Evolutionary conservation across 35 echinoderm and acorn worm genomes (phyloP), one percentile per base, ranked within the genome.

Genomic region (Lytechinus pictus): DNA sequence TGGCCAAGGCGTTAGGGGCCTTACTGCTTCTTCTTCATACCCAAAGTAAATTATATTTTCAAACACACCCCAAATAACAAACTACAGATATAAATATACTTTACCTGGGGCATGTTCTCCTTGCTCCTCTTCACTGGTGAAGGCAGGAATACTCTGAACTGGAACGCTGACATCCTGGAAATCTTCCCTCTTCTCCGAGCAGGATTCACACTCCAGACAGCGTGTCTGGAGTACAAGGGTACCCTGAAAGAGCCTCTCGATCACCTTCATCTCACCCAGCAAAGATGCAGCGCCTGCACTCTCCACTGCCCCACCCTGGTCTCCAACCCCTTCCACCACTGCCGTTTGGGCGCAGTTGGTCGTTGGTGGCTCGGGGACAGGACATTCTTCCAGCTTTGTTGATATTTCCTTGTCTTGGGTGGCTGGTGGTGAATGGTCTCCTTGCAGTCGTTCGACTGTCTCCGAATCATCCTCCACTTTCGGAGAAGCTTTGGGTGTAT

Each of bases 121-220:
- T 44, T 96, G 94, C 13, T 96, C 98, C 3, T 90, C 55, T 28
- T 86, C 90, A 55, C 11, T 95, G 54, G 14, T 95, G 71, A 16
- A 21, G 60, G 94, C 92, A 28, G 94, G 92, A 27, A 95, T 72
- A 71, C 96, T 94, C 29, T 97, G 97, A 9, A 99, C 97, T 7
- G 98, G 97, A 5, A 99, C 95, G 28, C 98, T 98, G 86, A 99
- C 95, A 19, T 99, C 98, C 54, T 99, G 98, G 86, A 99, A 99
- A 10, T 97, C 98, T 51, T 99, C 98, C 55, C 96, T 94, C 14
- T 97, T 96, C 92, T 99, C 98, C 28, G 96, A 97, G 53, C 95
- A 96, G 13, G 94, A 95, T 86, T 99, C 98, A 87, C 98, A 99
- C 58, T 99, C 98, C n/a, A 94, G 94, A 60, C 98, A 99, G 33